These are phyloP conservation scores for Berghia stephanieae DNA, from an alignment of 1,140 invertebrate species.

Conservation along the genomic window DNA sequence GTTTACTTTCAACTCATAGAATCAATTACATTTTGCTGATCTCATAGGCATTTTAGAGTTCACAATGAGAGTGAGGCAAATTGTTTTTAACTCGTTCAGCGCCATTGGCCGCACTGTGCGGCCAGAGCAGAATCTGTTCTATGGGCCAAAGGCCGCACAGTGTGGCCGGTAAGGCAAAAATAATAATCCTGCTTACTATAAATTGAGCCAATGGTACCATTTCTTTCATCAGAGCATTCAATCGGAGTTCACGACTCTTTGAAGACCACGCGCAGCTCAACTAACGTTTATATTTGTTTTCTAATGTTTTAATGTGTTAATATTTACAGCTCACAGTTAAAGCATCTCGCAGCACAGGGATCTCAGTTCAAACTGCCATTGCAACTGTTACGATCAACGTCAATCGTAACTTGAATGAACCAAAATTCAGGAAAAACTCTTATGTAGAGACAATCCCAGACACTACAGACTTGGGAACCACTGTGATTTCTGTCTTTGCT, in stretches of 20 bases:
- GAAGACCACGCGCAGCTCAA: background rate
- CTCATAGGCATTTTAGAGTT: no score
- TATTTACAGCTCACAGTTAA: conserved; percentile 41
- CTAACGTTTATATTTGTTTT: background rate
- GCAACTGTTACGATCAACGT: conserved; percentile 82
- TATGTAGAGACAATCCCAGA: conserved; percentile 51
- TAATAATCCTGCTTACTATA: no score
- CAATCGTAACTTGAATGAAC: conserved; percentile 83
- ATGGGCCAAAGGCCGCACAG: background rate
- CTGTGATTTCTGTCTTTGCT: conserved; percentile 45
- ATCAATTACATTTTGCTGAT: no score
- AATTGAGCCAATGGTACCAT: no score
- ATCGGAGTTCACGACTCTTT: background rate
- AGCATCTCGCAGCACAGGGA: conserved; percentile 35
- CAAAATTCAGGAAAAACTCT: conserved; percentile 76
- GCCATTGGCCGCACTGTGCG: no score
- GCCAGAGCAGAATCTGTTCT: no score
- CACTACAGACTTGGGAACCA: conserved; percentile 43
- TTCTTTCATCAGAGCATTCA: no score
- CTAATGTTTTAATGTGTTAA: background rate
- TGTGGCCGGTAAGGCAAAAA: no score
- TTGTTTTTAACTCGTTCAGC: no score
- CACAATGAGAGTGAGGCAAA: no score
- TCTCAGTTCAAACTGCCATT: conserved; percentile 62
- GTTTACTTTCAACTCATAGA: no score